Conservation (phyloP, 53 echinoderm and acorn worm species). For the Actinopyga echinites region DNA sequence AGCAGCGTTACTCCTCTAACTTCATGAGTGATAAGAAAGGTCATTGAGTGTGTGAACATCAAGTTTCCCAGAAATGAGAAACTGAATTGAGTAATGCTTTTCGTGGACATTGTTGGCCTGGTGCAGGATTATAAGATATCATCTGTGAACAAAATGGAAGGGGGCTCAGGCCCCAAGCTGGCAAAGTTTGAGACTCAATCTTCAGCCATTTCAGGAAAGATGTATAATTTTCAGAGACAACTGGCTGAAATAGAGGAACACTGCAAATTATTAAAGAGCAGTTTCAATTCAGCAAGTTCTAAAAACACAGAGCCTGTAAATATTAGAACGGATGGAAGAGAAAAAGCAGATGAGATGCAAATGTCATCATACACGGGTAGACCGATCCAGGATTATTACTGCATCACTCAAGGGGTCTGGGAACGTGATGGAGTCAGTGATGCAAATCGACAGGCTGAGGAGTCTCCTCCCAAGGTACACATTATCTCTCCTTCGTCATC, state of each 20-base stretch:
- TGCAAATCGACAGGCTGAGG: slow-evolving; percentile 3
- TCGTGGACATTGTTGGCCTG: no score
- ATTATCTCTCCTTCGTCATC: slow-evolving; percentile 1
- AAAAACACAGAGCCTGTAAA: neutral
- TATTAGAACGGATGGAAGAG: neutral
- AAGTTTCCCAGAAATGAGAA: no score
- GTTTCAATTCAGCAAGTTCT: neutral
- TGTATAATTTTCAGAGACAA: neutral
- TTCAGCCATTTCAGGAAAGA: neutral
- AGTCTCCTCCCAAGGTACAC: slow-evolving; percentile 3
- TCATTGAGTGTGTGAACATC: no score
- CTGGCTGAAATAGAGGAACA: slow-evolving; percentile 42
- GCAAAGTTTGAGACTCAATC: slow-evolving; percentile 14
- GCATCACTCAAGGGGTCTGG: slow-evolving; percentile 40
- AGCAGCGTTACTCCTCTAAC: no score
- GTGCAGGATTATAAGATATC: no score
- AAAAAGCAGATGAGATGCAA: slow-evolving; percentile 19
- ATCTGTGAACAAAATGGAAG: neutral
- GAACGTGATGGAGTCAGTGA: slow-evolving; percentile 28
- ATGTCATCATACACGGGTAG: slow-evolving; percentile 6
- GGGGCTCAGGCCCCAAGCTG: neutral
- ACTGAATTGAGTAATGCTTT: no score
- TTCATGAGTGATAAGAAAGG: no score
- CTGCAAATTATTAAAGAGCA: slow-evolving; percentile 30
- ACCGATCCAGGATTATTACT: slow-evolving; percentile 41